Evolutionary conservation across 2,888 invertebrate species (phyloP).

Genomic region (Sesamia inferens): DNA sequence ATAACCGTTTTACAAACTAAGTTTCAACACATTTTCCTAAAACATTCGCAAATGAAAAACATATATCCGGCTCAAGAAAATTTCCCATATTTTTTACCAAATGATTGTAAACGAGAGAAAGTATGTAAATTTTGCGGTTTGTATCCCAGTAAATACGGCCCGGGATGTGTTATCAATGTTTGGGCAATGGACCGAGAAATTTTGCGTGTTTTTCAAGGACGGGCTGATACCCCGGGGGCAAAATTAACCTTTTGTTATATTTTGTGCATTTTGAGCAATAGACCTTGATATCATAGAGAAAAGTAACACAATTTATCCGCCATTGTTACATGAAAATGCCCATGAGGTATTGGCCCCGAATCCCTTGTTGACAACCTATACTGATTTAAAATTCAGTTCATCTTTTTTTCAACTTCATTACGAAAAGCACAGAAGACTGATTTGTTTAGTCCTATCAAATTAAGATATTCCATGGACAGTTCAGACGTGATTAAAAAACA

Average conservation of each 20-base stretch:
- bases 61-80: constrained; percentile 35
- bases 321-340: background rate
- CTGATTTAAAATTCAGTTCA: no score
- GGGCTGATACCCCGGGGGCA: constrained; percentile 37
- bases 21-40: constrained; percentile 14
- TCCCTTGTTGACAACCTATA: no score
- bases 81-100: constrained; percentile 54
- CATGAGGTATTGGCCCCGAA: no score
- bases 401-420: no score
- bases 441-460: no score
- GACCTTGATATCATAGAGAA: background rate
- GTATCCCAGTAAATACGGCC: constrained; percentile 34
- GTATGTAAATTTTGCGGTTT: constrained; percentile 55
- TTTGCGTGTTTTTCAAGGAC: constrained; percentile 52
- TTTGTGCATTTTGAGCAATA: constrained; percentile 3
- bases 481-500: no score
- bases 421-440: no score
- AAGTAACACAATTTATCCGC: background rate
- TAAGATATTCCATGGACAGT: no score
- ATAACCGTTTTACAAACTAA: constrained; percentile 10
- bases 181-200: constrained; percentile 17
- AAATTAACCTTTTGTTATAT: constrained; percentile 17
- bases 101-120: constrained; percentile 50
- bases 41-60: constrained; percentile 29
- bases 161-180: constrained; percentile 46